These are phyloP conservation scores for Drosophila kanekoi DNA, from an alignment of 2,888 invertebrate genomes.

Conservation along the genomic window DNA sequence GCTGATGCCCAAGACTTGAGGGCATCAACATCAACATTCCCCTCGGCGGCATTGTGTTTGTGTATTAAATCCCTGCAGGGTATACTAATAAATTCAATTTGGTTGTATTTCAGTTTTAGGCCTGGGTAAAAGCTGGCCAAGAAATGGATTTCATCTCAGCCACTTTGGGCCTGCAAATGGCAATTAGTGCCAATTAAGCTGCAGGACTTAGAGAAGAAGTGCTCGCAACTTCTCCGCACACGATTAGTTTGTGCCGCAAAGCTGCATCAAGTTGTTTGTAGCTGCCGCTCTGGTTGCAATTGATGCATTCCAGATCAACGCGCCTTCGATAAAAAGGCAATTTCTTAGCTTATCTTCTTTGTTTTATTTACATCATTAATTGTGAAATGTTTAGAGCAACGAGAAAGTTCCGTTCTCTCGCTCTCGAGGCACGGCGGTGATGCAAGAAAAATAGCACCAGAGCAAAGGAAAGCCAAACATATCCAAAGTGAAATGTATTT, in stretches of 20 bases:
- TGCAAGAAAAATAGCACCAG: conserved; percentile 54
- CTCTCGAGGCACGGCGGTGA: conserved; percentile 27
- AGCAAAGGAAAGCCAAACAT: conserved; percentile 39
- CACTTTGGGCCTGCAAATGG: conserved; percentile 42
- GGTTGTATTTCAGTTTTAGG: conserved; percentile 4
- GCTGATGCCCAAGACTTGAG: conserved; percentile 10
- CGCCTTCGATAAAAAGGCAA: conserved; percentile 16
- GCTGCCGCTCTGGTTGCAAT: conserved; percentile 6
- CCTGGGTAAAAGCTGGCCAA: conserved; percentile 18
- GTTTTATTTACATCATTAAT: conserved; percentile 52
- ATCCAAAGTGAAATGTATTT: conserved; percentile 53
- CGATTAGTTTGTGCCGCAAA: neutral
- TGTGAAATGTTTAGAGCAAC: conserved; percentile 60
- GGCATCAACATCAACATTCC: neutral
- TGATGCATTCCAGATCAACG: conserved; percentile 38
- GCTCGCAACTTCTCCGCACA: neutral
- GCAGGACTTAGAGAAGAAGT: conserved; percentile 12
- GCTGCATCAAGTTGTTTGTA: neutral
- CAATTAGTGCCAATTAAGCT: conserved; percentile 70
- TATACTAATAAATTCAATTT: conserved; percentile 58
- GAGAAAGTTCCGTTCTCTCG: conserved; percentile 49
- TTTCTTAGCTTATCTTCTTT: neutral
- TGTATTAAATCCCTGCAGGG: neutral
- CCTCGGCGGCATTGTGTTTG: neutral
- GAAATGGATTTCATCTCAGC: conserved; percentile 51